Conservation (phyloP, 2,113 vertebrate species). For the Centropristis striata region DNA sequence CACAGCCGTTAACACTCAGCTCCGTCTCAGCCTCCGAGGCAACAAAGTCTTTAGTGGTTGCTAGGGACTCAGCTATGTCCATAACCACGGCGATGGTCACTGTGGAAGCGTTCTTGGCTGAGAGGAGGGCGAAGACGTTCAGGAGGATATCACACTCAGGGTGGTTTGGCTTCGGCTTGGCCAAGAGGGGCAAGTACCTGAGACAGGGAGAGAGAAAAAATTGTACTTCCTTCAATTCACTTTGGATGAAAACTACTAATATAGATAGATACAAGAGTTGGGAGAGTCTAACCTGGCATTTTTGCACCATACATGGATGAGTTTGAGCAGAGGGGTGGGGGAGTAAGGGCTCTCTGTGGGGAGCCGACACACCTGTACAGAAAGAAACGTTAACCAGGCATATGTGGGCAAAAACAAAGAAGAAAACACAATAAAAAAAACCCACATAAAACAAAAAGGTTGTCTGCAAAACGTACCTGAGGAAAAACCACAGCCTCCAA, state of each 20-base stretch:
- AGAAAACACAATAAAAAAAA: neutral
- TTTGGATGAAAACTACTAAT: neutral
- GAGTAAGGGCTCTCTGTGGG: conserved; percentile 93
- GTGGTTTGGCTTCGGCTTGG: conserved; percentile 89
- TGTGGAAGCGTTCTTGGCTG: conserved; percentile 89
- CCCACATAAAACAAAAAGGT: neutral
- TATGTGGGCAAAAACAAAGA: neutral
- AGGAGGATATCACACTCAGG: conserved; percentile 90
- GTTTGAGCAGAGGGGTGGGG: conserved; percentile 93
- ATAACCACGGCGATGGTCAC: conserved; percentile 88
- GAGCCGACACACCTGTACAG: conserved; percentile 89
- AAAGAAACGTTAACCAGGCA: neutral
- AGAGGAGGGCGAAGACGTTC: conserved; percentile 93
- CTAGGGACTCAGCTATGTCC: conserved; percentile 91
- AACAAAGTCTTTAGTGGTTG: conserved; percentile 89
- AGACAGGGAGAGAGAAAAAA: conserved; percentile 13
- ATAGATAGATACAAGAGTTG: neutral
- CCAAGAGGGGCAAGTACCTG: conserved; percentile 94
- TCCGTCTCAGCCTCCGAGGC: conserved; percentile 81
- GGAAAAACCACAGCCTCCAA: conserved; percentile 94
- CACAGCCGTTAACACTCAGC: conserved; percentile 85
- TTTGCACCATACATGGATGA: conserved; percentile 95
- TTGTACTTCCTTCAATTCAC: neutral
- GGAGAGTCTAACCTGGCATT: conserved; percentile 87
- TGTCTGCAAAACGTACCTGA: conserved; percentile 84